phyloP scores from a whole-genome alignment of 92 coral and sea anemone genomes.

The Parazoanthus darwini region DNA sequence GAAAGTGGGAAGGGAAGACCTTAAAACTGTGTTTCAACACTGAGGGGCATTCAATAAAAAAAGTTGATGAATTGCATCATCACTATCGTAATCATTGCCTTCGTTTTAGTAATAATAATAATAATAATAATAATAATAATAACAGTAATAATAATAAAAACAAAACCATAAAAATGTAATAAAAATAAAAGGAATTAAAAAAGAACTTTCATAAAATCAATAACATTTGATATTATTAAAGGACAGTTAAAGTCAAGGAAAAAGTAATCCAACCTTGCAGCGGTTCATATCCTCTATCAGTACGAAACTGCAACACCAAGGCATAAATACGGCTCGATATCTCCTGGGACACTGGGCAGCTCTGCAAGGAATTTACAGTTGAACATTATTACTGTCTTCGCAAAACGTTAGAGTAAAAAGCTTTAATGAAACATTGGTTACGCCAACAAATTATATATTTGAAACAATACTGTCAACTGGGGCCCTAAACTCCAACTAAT shows the following conservation, averaged over 20 bases:
- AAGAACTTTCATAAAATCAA: no score
- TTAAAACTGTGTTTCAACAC: no score
- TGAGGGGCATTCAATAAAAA: no score
- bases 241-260: neutral
- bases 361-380: neutral
- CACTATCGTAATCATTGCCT: neutral
- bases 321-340: constrained; percentile 19
- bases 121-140: neutral
- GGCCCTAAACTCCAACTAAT: no score
- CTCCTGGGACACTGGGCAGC: neutral
- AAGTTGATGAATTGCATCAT: neutral
- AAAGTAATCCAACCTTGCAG: neutral
- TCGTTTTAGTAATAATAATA: neutral
- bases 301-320: constrained; percentile 30
- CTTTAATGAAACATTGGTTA: no score
- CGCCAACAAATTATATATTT: no score
- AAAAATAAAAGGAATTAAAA: no score
- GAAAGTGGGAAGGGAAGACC: neutral
- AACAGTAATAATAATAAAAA: no score
- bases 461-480: no score
- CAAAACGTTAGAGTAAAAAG: neutral
- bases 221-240: no score
- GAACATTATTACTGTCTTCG: neutral
- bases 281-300: constrained; percentile 19
- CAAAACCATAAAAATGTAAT: no score